Conservation (phyloP, 2,888 invertebrate genomes). For the Eristalinus sepulchralis region DNA sequence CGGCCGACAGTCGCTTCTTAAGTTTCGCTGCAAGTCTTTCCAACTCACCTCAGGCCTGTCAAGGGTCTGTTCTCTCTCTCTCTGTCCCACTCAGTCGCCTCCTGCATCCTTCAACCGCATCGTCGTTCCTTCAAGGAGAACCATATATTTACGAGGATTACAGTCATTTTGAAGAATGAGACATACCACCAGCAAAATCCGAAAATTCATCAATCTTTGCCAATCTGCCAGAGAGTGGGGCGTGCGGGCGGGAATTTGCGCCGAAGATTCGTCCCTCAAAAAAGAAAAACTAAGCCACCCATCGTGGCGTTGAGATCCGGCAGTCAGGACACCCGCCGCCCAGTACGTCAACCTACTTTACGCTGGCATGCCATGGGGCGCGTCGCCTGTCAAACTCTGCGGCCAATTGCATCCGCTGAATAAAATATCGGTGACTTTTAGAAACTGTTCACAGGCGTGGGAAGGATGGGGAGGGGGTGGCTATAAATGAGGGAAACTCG, state of each 20-base stretch:
- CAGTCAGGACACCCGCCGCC: slow-evolving; percentile 26
- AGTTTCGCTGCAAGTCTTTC: not conserved
- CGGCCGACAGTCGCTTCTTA: not conserved
- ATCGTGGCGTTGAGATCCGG: not conserved
- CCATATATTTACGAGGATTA: slow-evolving; percentile 70
- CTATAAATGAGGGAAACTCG: slow-evolving; percentile 38
- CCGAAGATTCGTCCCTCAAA: slow-evolving; percentile 48
- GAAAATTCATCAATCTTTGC: slow-evolving; percentile 71
- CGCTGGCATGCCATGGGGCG: slow-evolving; percentile 7
- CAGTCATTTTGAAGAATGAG: slow-evolving; percentile 66
- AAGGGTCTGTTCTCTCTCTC: slow-evolving; percentile 15
- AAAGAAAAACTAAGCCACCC: slow-evolving; percentile 19
- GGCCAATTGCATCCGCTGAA: slow-evolving; percentile 70
- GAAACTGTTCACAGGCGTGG: slow-evolving; percentile 54
- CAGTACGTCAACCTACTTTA: slow-evolving; percentile 43
- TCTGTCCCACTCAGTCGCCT: not conserved
- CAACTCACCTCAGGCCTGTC: slow-evolving; percentile 1
- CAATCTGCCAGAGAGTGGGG: slow-evolving; percentile 39
- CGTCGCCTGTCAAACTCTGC: slow-evolving; percentile 64
- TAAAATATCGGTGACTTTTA: slow-evolving; percentile 70
- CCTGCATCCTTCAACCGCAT: slow-evolving; percentile 2
- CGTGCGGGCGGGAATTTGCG: slow-evolving; percentile 30
- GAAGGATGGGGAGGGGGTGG: slow-evolving; percentile 4
- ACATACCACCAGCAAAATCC: slow-evolving; percentile 64
- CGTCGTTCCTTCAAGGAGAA: slow-evolving; percentile 56